Base-by-base conservation (phyloP, 1,140 invertebrate genomes). In the Bombus confusus region DNA sequence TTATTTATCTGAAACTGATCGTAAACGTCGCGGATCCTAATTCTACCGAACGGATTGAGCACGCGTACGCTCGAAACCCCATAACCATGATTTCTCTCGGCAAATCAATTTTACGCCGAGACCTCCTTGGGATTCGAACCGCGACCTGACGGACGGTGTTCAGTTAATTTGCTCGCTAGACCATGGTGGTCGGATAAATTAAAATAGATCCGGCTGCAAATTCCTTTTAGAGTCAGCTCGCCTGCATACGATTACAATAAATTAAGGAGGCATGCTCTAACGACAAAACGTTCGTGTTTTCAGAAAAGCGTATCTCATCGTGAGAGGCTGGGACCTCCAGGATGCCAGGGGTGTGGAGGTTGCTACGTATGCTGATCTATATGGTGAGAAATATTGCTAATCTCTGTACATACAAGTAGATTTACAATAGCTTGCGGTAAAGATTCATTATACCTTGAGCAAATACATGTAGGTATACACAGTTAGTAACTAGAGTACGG, bases 311-410 rank as follows among this genome's bases (percentile, higher is more conserved):
- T 92, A 92, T 93, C 93, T 94, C 92, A 93, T 94, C 94, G 94
- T 93, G 93, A 94, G 93, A 93, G 93, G 94, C 94, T 94, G 93
- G 93, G 87, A 94, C 92, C 93, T 95, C 91, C 93, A 95, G 94
- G 92, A 95, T 95, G 94, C 94, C 93, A 95, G 93, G 93, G 94
- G 91, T 94, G 94, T 93, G 94, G 93, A 95, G 92, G 93, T 93
- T 95, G 93, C 93, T 95, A 92, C 91, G 91, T 91, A 92, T 93
- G 93, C 93, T 95, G 92, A 95, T 95, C 93, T 95, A 94, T 90
- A 94, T 94, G 93, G 95, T 95, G 83, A 94, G 93, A n/a, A 52
- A 78, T 73, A 37, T 34, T 31, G 5, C 28, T 25, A 13, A 18
- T 52, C 1, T 5, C 4, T 8, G n/a, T 15, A 10, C 12, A 25